Base-by-base conservation (phyloP, 1,140 invertebrate species). In the Ceratina australensis region DNA sequence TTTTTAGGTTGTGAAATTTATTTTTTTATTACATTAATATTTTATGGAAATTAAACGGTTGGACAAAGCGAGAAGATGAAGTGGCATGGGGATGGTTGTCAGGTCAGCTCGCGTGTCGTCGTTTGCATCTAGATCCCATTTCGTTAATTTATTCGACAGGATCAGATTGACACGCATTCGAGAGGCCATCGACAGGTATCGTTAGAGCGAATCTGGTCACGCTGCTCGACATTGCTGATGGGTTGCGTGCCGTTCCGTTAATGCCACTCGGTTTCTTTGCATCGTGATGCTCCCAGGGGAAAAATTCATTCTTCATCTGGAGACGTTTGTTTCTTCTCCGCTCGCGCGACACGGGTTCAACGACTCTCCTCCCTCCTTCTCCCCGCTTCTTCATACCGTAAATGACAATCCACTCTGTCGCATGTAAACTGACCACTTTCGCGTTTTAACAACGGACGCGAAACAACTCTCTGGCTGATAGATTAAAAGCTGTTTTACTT, bases 91-190 rank as follows among this genome's bases (percentile, higher is more conserved):
- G n/a, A n/a, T n/a, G n/a, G n/a, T n/a, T n/a, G n/a, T n/a, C n/a
- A 66, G 61, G 57, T 69, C 50, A n/a, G 12, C 22, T 66, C 47
- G 60, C 71, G 65, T 56, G 66, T 49, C 47, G 59, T 24, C 18
- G 56, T 22, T 52, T 42, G 67, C 63, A 77, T 83, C 68, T 72
- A 42, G 68, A 83, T 82, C 67, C 5, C 5, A 10, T 76, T 47
- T 52, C 28, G 50, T 63, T 69, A 82, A 82, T 67, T 82, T 72
- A 52, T 79, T 72, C 52, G 50, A 24, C 50, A 16, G 59, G 5
- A 13, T 20, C 10, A 13, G 56, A 42, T 28, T 57, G 50, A 69
- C 63, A 47, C 50, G 66, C 33, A 67, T 60, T 66, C 63, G 50
- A 64, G 50, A 64, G 26, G 50, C 28, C 79, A 33, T 67, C 56